Evolutionary conservation across 2,888 invertebrate species (phyloP).

Genomic region (Hyposoter dolosus): DNA sequence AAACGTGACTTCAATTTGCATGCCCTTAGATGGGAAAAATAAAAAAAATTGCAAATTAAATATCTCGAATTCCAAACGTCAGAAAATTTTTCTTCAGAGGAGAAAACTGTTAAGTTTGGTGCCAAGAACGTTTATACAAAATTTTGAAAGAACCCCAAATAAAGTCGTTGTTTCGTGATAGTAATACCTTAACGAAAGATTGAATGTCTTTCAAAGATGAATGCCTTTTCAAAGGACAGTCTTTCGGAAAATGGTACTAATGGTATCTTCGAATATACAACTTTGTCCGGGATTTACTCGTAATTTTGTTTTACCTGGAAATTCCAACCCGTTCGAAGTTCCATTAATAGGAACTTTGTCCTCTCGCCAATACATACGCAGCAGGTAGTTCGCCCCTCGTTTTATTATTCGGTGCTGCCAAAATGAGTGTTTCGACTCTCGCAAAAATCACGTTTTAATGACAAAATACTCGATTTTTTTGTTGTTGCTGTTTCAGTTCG

Average conservation of each 20-base stretch:
- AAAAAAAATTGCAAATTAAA: too few species aligned
- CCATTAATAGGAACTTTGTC: neutral
- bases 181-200: too few species aligned
- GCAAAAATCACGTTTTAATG: neutral
- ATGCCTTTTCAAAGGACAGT: neutral
- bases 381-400: conserved; percentile 1
- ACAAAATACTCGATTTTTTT: neutral
- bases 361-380: neutral
- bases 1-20: too few species aligned
- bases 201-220: too few species aligned
- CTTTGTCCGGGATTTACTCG: neutral
- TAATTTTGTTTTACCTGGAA: conserved; percentile 11
- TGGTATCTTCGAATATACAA: neutral
- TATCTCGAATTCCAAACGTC: too few species aligned
- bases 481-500: neutral
- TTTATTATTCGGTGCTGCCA: neutral
- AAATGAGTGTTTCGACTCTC: neutral
- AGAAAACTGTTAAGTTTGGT: too few species aligned
- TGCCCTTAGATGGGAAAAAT: too few species aligned
- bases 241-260: neutral
- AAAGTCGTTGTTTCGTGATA: too few species aligned
- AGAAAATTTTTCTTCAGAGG: too few species aligned
- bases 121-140: too few species aligned
- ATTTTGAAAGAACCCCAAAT: too few species aligned
- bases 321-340: neutral